phyloP scores from a whole-genome alignment of 2,888 invertebrate species.

The Lapara coniferarum region DNA sequence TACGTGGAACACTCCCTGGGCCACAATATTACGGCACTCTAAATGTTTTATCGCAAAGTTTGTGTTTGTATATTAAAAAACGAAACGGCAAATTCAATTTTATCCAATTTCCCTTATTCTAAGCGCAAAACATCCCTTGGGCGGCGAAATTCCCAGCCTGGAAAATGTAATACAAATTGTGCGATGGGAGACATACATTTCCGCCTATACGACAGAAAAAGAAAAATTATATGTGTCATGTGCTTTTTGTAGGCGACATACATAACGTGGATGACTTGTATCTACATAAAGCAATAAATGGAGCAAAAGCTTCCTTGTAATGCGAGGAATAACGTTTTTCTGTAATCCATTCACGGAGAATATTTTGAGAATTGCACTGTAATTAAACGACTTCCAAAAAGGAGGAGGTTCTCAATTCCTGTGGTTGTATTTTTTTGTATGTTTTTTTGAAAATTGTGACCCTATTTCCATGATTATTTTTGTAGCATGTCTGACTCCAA shows the following conservation, averaged over 20 bases:
- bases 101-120: conserved; percentile 55
- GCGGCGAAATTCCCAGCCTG: conserved; percentile 49
- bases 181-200: conserved; percentile 53
- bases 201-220: conserved; percentile 23
- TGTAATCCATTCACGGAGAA: no score
- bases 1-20: neutral
- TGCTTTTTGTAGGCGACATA: conserved; percentile 12
- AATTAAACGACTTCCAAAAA: no score
- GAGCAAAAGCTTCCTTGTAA: neutral
- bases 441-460: no score
- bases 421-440: no score
- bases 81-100: conserved; percentile 60
- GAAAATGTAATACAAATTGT: conserved; percentile 56
- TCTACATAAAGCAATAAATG: neutral
- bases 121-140: conserved; percentile 56
- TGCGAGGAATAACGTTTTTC: no score
- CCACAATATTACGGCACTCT: conserved; percentile 8
- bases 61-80: conserved; percentile 43
- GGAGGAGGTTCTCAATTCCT: no score
- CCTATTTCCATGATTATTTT: no score
- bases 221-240: conserved; percentile 7
- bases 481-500: no score
- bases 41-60: conserved; percentile 37
- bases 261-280: neutral
- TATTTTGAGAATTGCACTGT: no score